Percentiles rank a stretch among this genome's conserved stretches.
Conservation (phyloP, 2,888 invertebrate genomes). For the Drosophila neotestacea region DNA sequence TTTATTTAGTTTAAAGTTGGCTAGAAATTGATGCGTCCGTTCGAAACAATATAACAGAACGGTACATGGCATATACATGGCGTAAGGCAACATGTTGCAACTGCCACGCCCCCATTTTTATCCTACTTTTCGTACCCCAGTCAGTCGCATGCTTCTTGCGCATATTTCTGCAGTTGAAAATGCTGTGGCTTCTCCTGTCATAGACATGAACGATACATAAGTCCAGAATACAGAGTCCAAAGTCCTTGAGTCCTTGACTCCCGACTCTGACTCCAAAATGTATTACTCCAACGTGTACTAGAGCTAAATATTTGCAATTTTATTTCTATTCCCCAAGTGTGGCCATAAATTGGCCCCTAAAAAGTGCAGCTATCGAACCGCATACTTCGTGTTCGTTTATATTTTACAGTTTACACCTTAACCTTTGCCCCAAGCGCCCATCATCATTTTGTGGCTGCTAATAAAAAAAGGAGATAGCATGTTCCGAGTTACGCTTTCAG, state of each 20-base stretch:
- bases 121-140: conserved; percentile 3
- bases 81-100: conserved; percentile 71
- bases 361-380: conserved; percentile 37
- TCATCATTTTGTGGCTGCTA: conserved; percentile 12
- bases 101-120: conserved; percentile 56
- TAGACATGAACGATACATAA: conserved; percentile 55
- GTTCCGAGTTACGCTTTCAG: neutral
- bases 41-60: conserved; percentile 64
- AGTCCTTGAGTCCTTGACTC: neutral
- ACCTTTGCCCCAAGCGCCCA: conserved; percentile 13
- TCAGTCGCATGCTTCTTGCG: conserved; percentile 62
- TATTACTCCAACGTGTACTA: neutral
- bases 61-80: conserved; percentile 30
- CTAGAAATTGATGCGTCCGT: conserved; percentile 74
- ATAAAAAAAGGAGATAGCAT: neutral
- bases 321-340: conserved; percentile 61
- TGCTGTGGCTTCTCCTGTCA: conserved; percentile 63
- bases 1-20: conserved; percentile 67
- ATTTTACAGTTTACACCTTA: conserved; percentile 23
- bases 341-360: conserved; percentile 64
- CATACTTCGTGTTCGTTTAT: conserved; percentile 6
- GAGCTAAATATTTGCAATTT: conserved; percentile 71
- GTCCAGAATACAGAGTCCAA: conserved; percentile 13
- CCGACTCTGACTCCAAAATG: neutral
- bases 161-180: conserved; percentile 63